Evolutionary conservation across 2,113 vertebrate genomes (phyloP).

Genomic region (Zosterops hypoxanthus): DNA sequence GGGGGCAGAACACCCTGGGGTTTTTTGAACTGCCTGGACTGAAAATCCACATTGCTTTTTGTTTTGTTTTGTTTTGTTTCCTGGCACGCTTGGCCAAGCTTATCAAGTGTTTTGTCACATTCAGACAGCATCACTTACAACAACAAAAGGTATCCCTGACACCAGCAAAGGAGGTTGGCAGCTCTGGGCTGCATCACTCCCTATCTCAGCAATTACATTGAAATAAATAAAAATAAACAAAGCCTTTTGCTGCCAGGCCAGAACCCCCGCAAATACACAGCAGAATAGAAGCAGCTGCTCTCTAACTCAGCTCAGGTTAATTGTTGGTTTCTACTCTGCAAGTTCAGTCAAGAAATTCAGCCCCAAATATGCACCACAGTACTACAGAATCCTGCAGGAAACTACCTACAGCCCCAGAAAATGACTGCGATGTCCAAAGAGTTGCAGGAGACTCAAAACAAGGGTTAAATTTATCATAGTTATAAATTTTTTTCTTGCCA

Average conservation of each 20-base stretch:
- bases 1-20: background rate
- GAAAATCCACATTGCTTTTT: background rate
- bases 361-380: background rate
- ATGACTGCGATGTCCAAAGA: background rate
- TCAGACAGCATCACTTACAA: slow-evolving; percentile 2
- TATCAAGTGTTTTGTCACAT: slow-evolving; percentile 26
- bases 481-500: background rate
- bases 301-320: background rate
- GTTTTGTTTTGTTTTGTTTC: background rate
- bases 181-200: background rate
- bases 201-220: background rate
- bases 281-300: background rate
- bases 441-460: background rate
- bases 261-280: background rate
- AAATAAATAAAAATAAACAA: background rate
- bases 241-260: background rate
- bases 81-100: background rate
- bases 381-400: background rate
- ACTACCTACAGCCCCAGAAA: background rate
- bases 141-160: slow-evolving; percentile 20
- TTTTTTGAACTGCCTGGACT: background rate
- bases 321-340: background rate
- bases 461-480: background rate
- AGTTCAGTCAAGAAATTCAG: background rate
- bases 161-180: background rate